These are phyloP conservation scores for Hyperoplus lanceolatus DNA, from an alignment of 2,797 vertebrate genomes.

Conservation along the genomic window DNA sequence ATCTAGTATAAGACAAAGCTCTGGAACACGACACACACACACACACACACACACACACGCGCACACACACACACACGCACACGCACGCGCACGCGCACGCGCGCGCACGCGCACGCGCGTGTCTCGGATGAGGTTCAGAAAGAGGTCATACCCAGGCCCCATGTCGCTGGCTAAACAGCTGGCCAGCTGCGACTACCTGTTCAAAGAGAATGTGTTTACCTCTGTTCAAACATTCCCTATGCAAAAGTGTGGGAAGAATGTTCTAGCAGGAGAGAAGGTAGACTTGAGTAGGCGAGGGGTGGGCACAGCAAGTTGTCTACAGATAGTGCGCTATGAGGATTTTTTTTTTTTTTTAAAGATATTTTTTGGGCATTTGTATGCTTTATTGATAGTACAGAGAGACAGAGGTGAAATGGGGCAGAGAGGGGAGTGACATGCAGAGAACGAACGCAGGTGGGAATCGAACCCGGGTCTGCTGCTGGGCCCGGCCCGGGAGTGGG, in stretches of 20 bases:
- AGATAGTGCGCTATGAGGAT: conserved; percentile 11
- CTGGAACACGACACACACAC: neutral
- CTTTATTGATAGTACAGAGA: no score
- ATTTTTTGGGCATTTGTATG: no score
- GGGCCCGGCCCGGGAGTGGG: no score
- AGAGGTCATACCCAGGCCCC: conserved; percentile 20
- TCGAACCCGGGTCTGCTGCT: no score
- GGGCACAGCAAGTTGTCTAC: neutral
- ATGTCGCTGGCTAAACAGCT: conserved; percentile 12
- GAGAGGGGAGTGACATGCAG: no score
- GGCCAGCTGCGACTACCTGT: conserved; percentile 20
- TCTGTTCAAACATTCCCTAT: conserved; percentile 2
- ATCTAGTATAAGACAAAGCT: conserved; percentile 46
- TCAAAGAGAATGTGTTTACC: conserved; percentile 43
- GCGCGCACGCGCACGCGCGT: no score
- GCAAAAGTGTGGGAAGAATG: conserved; percentile 3
- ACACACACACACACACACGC: no score
- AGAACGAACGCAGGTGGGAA: no score
- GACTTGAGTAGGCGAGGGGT: neutral
- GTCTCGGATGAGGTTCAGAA: conserved; percentile 25
- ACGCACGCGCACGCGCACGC: no score
- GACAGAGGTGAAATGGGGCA: no score
- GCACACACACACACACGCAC: no score
- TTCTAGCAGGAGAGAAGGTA: neutral
- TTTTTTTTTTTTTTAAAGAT: neutral